phyloP scores from a whole-genome alignment of 2,888 invertebrate genomes.

The Drosophila paranaensis region DNA sequence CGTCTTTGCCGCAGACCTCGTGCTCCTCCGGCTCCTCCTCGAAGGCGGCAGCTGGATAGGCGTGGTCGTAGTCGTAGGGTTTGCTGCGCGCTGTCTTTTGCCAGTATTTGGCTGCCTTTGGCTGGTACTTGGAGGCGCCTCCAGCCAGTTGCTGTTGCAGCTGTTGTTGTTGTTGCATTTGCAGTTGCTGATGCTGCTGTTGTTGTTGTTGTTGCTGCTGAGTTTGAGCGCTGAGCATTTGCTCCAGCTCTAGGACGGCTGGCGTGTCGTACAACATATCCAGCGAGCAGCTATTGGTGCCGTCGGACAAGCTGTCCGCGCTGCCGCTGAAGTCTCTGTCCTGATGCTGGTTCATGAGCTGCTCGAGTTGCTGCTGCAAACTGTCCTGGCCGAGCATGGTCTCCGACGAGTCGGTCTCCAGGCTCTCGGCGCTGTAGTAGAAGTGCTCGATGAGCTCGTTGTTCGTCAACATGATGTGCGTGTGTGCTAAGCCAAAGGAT shows the following conservation, averaged over 20 bases:
- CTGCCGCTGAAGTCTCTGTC: constrained; percentile 56
- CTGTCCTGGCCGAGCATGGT: constrained; percentile 33
- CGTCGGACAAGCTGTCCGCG: constrained; percentile 68
- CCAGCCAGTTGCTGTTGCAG: background rate
- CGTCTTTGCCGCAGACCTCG: constrained; percentile 49
- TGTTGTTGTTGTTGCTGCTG: constrained; percentile 28
- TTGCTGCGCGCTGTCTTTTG: constrained; percentile 42
- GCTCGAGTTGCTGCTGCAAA: constrained; percentile 57
- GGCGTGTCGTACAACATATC: constrained; percentile 58
- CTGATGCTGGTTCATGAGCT: constrained; percentile 53
- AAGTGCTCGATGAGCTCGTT: constrained; percentile 65
- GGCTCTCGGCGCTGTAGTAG: constrained; percentile 46
- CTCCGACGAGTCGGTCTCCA: constrained; percentile 35
- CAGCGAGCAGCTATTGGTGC: constrained; percentile 50
- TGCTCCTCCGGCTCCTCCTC: constrained; percentile 9
- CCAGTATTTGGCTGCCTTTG: constrained; percentile 50
- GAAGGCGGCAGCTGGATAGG: constrained; percentile 4
- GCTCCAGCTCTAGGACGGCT: constrained; percentile 64
- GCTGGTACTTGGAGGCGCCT: constrained; percentile 25
- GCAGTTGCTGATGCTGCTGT: constrained; percentile 8
- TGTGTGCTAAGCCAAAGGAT: constrained; percentile 51
- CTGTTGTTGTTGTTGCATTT: constrained; percentile 19
- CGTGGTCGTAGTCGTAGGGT: constrained; percentile 43
- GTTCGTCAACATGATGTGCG: constrained; percentile 59
- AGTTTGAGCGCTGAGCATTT: constrained; percentile 55